phyloP scores from a whole-genome alignment of 2,888 invertebrate species.

The Palloptera scutellata region DNA sequence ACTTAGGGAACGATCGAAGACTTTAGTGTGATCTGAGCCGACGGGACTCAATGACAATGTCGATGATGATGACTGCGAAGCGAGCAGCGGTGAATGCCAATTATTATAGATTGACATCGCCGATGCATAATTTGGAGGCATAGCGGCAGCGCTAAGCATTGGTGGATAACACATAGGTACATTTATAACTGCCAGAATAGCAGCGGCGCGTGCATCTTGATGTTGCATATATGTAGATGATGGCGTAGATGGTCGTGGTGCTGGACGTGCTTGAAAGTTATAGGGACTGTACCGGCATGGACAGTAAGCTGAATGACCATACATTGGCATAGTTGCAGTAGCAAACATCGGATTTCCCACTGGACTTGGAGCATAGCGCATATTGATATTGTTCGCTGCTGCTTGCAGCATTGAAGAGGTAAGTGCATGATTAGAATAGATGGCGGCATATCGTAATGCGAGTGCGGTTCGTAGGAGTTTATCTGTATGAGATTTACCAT shows the following conservation, averaged over 20 bases:
- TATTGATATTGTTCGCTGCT: slow-evolving; percentile 77
- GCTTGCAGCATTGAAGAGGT: slow-evolving; percentile 93
- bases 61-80: slow-evolving; percentile 62
- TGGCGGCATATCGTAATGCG: slow-evolving; percentile 94
- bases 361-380: slow-evolving; percentile 72
- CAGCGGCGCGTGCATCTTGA: slow-evolving; percentile 61
- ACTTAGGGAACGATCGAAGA: slow-evolving; percentile 60
- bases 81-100: slow-evolving; percentile 63
- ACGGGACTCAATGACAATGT: slow-evolving; percentile 62
- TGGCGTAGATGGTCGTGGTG: slow-evolving; percentile 48
- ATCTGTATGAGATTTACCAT: slow-evolving; percentile 70
- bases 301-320: slow-evolving; percentile 56
- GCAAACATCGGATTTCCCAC: slow-evolving; percentile 65
- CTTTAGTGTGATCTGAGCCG: slow-evolving; percentile 63
- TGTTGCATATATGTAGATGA: slow-evolving; percentile 26
- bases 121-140: slow-evolving; percentile 47
- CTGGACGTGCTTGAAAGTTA: slow-evolving; percentile 66
- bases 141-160: slow-evolving; percentile 50
- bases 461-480: slow-evolving; percentile 94
- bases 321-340: slow-evolving; percentile 65
- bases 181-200: slow-evolving; percentile 55
- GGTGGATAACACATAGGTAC: slow-evolving; percentile 45
- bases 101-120: slow-evolving; percentile 50
- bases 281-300: slow-evolving; percentile 66
- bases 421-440: slow-evolving; percentile 92